Evolutionary conservation across 2,888 invertebrate species (phyloP), one percentile per base, ranked within the genome.

Genomic region (Spicauda simplicius): DNA sequence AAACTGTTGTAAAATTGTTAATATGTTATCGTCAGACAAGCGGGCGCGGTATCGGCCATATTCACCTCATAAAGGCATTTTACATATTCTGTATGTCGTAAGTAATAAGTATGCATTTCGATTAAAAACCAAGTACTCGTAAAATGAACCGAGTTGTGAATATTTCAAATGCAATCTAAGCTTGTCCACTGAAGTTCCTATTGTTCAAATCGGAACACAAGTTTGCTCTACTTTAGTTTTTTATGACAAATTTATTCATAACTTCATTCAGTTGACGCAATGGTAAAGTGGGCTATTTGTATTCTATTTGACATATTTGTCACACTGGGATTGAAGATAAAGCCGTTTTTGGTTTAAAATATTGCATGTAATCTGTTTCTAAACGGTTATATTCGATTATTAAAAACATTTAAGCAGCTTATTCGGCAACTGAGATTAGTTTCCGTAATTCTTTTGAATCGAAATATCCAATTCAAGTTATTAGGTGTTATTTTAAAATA

Each of bases 111-210:
- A 18, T 19, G 8, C 45, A 48, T 45, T 0, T 65, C 11, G 53
- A 45, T 54, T 59, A 45, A 54, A 45, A 20, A 11, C 0, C 30
- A n/a, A 8, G 54, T 25, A 59, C 12, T 30, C 14, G 16, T 54
- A 58, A 45, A 64, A 54, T 53, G 54, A 18, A 30, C 2, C 16
- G 18, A 59, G 30, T 84, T 85, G 87, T 92, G 91, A 90, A 91
- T 92, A 92, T 91, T 92, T 91, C 85, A 91, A 88, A 90, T 80
- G 86, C 89, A 91, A 92, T 91, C 90, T 89, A 82, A 78, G 82
- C 80, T 85, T 88, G 89, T 76, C 84, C 85, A 87, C 86, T 87
- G 85, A 84, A 87, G 84, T 80, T 82, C 71, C 89, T 85, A 91
- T 92, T 92, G 92, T 92, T 91, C 83, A 56, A 70, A 73, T 55